Percentiles rank a stretch among this genome's conserved stretches.
Evolutionary conservation across 2,113 vertebrate genomes (phyloP).

Genomic region (Mandrillus leucophaeus): DNA sequence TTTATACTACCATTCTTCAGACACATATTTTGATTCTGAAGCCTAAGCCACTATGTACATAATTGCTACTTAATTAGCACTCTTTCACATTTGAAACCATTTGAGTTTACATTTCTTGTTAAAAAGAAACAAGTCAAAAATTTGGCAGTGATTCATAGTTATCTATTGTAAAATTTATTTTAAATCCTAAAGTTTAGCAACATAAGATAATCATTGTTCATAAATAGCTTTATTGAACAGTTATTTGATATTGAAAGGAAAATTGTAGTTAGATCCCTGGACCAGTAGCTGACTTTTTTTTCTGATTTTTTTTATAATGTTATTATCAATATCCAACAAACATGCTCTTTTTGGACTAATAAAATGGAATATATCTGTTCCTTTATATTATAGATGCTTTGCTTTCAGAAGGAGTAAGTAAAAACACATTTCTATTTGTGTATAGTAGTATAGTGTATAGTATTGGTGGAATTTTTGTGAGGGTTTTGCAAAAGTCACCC

Average conservation of each 20-base stretch:
- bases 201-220: not conserved
- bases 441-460: not conserved
- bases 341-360: not conserved
- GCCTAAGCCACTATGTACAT: not conserved
- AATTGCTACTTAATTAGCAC: slow-evolving; percentile 33
- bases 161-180: not conserved
- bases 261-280: slow-evolving; percentile 1
- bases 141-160: not conserved
- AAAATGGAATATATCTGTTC: slow-evolving; percentile 15
- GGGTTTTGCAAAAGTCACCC: not conserved
- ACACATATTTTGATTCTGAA: slow-evolving; percentile 43
- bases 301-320: not conserved
- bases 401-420: slow-evolving; percentile 38
- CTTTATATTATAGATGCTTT: slow-evolving; percentile 7
- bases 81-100: slow-evolving; percentile 35
- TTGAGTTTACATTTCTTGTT: slow-evolving; percentile 54
- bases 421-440: not conserved
- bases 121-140: slow-evolving; percentile 26
- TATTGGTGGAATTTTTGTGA: not conserved
- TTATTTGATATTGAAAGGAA: slow-evolving; percentile 24
- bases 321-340: not conserved
- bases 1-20: not conserved
- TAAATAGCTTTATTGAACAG: slow-evolving; percentile 12
- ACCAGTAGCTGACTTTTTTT: not conserved
- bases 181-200: not conserved